Evolutionary conservation across 2,113 vertebrate species (phyloP).

Genomic region (Brevimyrus niger): DNA sequence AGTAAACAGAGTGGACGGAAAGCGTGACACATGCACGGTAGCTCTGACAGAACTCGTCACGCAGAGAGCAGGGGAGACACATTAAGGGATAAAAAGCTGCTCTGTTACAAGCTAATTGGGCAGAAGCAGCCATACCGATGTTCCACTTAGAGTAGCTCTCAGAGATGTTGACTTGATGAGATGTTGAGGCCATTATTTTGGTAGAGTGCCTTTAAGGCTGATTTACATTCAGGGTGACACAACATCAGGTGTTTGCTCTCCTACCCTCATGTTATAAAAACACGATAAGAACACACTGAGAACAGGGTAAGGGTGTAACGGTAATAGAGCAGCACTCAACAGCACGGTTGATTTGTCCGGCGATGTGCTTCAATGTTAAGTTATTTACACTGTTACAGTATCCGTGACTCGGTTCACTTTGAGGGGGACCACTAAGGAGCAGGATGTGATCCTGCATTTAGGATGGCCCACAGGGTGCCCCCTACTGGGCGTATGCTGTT

Average conservation of each 20-base stretch:
- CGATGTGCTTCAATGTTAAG: not conserved
- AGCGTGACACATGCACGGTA: not conserved
- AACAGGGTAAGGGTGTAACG: not conserved
- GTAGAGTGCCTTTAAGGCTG: not conserved
- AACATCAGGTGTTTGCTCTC: not conserved
- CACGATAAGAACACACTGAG: not conserved
- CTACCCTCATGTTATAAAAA: not conserved
- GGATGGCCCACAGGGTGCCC: not conserved
- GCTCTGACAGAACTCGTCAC: not conserved
- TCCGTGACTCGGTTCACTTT: not conserved
- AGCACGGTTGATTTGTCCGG: not conserved
- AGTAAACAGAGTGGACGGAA: not conserved
- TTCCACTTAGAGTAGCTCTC: not conserved
- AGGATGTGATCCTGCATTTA: not conserved
- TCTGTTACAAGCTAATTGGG: not conserved
- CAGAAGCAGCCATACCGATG: not conserved
- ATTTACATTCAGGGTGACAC: not conserved
- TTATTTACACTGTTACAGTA: not conserved
- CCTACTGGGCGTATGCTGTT: not conserved
- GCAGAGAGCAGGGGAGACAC: not conserved
- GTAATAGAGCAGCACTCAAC: not conserved
- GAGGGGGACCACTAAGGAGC: not conserved
- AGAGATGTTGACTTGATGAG: slow-evolving; percentile 4
- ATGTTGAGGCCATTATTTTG: not conserved
- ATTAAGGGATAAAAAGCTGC: not conserved